phyloP scores from a whole-genome alignment of 92 coral and sea anemone genomes.

The Pocillopora grandis region DNA sequence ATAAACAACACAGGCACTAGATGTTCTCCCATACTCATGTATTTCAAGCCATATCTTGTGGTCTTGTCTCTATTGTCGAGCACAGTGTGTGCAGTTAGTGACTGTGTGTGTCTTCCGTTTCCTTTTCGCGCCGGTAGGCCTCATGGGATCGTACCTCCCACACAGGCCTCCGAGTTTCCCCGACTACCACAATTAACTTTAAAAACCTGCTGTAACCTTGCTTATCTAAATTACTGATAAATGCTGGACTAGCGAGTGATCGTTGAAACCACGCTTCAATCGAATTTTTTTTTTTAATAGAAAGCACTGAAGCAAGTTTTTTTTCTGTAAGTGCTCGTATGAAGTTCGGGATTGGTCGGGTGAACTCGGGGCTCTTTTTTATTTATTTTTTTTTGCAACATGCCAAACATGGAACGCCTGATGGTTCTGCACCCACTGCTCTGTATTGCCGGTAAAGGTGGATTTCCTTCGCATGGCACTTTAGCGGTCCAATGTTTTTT shows the following conservation, averaged over 20 bases:
- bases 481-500: neutral
- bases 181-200: neutral
- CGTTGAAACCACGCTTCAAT: no score
- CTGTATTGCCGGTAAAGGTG: neutral
- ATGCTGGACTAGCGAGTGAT: no score
- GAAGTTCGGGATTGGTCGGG: slow-evolving; percentile 6
- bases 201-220: neutral
- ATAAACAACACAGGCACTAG: slow-evolving; percentile 79
- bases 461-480: neutral
- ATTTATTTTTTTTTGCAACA: no score
- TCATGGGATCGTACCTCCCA: slow-evolving; percentile 31
- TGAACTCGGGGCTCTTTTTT: neutral
- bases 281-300: no score
- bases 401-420: slow-evolving; percentile 35
- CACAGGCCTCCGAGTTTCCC: neutral
- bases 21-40: slow-evolving; percentile 66
- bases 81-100: no score
- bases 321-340: neutral
- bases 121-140: slow-evolving; percentile 33
- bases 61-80: neutral
- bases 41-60: neutral
- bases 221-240: neutral
- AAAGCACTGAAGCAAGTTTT: no score
- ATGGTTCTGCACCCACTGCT: slow-evolving; percentile 3
- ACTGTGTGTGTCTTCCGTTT: slow-evolving; percentile 10